A percentile compares a stretch with the other conserved stretches of the same genome.
Conservation (phyloP, 2,113 vertebrate genomes). For the Rhinogobius similis region DNA sequence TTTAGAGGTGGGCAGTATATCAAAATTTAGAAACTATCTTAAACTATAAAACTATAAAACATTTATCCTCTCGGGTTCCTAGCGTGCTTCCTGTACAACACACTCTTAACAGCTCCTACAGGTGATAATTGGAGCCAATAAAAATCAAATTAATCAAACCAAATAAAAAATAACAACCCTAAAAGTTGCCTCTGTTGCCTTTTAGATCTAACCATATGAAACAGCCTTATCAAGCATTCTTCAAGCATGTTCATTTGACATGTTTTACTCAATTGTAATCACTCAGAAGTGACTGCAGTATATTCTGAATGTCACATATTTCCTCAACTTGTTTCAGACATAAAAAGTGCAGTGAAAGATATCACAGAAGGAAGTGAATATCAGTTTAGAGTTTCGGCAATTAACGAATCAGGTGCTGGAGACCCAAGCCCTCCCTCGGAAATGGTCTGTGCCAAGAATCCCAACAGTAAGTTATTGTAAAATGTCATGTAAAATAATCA, state of each 20-base stretch:
- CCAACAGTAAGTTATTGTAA: conserved; percentile 79
- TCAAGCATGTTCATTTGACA: not conserved
- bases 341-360: conserved; percentile 75
- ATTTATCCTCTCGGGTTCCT: not conserved
- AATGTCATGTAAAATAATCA: conserved; percentile 1
- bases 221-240: not conserved
- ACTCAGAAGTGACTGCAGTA: not conserved
- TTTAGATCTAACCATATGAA: not conserved
- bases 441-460: conserved; percentile 80
- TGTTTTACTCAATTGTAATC: too few relatives aligned
- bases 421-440: conserved; percentile 81
- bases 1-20: not conserved
- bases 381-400: conserved; percentile 86
- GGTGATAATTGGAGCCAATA: not conserved
- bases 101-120: not conserved
- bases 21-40: too few relatives aligned
- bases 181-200: not conserved
- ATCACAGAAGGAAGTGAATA: conserved; percentile 84
- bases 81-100: not conserved
- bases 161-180: not conserved
- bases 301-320: not conserved
- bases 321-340: conserved; percentile 63
- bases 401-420: conserved; percentile 82
- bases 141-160: too few relatives aligned
- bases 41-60: too few relatives aligned